These are phyloP conservation scores for Griposia aprilina DNA, from an alignment of 2,888 invertebrate genomes.

Conservation along the genomic window DNA sequence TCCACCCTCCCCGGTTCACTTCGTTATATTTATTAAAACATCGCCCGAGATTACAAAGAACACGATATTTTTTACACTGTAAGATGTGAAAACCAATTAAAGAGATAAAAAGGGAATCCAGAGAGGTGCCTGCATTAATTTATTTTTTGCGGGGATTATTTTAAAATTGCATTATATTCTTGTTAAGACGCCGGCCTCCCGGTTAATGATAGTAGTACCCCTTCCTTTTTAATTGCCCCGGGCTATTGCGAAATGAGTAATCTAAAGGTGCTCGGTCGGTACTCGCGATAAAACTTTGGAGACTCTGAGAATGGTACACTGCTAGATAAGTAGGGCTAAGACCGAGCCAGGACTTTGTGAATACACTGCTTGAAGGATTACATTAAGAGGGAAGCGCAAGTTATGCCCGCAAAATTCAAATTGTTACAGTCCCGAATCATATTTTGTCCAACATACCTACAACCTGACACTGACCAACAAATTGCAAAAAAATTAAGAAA, in stretches of 20 bases:
- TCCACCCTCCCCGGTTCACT: slow-evolving; percentile 85
- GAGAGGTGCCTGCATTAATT: slow-evolving; percentile 91
- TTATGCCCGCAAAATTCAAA: too few relatives aligned
- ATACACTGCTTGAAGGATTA: slow-evolving; percentile 27
- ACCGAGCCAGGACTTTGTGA: background rate
- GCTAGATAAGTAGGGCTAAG: slow-evolving; percentile 52
- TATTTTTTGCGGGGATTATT: slow-evolving; percentile 91
- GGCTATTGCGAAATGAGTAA: slow-evolving; percentile 90
- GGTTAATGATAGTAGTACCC: slow-evolving; percentile 90
- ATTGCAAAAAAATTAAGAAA: too few relatives aligned
- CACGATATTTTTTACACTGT: slow-evolving; percentile 90
- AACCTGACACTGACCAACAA: too few relatives aligned
- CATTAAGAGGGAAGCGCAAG: background rate
- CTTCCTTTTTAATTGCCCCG: slow-evolving; percentile 89
- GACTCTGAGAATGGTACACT: slow-evolving; percentile 75
- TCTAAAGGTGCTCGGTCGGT: slow-evolving; percentile 86
- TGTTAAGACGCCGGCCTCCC: slow-evolving; percentile 88
- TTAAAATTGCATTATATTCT: slow-evolving; percentile 91
- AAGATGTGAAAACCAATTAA: slow-evolving; percentile 91
- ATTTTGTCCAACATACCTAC: too few relatives aligned
- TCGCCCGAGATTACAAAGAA: slow-evolving; percentile 90
- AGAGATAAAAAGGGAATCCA: slow-evolving; percentile 90
- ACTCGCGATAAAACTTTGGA: slow-evolving; percentile 84
- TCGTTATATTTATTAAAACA: slow-evolving; percentile 91
- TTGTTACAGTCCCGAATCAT: too few relatives aligned